A percentile compares a stretch with the other conserved stretches of the same genome.
phyloP scores from a whole-genome alignment of 2,113 vertebrate species.

The Clarias magur region DNA sequence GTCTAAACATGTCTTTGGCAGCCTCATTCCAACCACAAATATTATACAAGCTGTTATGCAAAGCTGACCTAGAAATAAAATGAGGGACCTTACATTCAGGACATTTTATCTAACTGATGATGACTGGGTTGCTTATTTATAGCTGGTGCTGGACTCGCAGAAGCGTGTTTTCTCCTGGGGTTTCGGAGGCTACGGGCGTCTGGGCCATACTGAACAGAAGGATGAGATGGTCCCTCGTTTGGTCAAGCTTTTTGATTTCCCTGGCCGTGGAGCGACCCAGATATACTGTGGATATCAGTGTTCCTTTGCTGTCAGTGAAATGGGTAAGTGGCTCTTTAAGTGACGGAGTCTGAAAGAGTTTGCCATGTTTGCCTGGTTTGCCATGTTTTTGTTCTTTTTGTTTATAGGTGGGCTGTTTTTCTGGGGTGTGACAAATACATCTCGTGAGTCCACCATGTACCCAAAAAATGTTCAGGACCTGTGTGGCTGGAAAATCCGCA shows the following conservation, averaged over 20 bases:
- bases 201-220: slow-evolving; percentile 92
- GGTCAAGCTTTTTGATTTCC: slow-evolving; percentile 94
- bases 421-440: slow-evolving; percentile 96
- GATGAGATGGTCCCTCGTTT: slow-evolving; percentile 95
- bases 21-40: not conserved
- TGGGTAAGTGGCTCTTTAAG: slow-evolving; percentile 70
- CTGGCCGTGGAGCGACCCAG: slow-evolving; percentile 85
- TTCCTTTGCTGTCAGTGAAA: slow-evolving; percentile 91
- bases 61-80: slow-evolving; percentile 10
- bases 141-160: slow-evolving; percentile 93
- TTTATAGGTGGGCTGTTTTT: slow-evolving; percentile 87
- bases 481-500: slow-evolving; percentile 93
- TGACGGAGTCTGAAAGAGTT: not conserved
- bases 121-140: slow-evolving; percentile 17
- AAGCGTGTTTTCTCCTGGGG: slow-evolving; percentile 96
- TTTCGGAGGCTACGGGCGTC: slow-evolving; percentile 89
- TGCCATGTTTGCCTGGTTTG: not conserved
- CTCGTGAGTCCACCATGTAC: slow-evolving; percentile 97
- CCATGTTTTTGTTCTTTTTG: not conserved
- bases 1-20: slow-evolving; percentile 36
- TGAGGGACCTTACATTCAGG: not conserved
- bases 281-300: slow-evolving; percentile 90
- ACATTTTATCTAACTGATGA: not conserved
- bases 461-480: slow-evolving; percentile 95
- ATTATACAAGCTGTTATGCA: slow-evolving; percentile 18